A percentile compares a stretch with the other conserved stretches of the same genome.
These are phyloP conservation scores for Anniella stebbinsi DNA, from an alignment of 2,797 vertebrate genomes.

Conservation along the genomic window DNA sequence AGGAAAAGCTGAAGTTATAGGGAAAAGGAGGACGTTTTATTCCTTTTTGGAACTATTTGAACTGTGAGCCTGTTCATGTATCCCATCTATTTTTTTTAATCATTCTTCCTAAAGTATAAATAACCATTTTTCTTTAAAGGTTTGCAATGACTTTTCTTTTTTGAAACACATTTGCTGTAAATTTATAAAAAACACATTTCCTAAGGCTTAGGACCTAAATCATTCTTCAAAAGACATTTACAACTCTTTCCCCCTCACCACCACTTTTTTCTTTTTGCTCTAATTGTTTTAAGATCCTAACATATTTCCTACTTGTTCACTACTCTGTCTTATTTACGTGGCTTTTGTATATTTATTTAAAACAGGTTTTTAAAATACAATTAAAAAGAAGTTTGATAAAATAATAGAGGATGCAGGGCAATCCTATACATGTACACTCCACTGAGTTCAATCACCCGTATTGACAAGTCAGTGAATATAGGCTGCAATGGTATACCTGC, in stretches of 20 bases:
- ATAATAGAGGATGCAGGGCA: not conserved
- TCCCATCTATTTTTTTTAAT: not conserved
- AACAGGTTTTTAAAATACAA: not conserved
- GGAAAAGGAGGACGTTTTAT: not conserved
- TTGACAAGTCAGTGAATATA: not conserved
- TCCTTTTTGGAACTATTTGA: not conserved
- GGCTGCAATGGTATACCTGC: not conserved
- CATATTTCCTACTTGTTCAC: not conserved
- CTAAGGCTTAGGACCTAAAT: not conserved
- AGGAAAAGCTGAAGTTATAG: not conserved
- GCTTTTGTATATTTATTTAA: not conserved
- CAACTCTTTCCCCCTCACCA: not conserved
- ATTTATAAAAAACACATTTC: not conserved
- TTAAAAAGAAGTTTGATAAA: constrained; percentile 6
- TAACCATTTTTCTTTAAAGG: not conserved
- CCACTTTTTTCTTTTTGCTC: not conserved
- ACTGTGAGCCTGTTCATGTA: not conserved
- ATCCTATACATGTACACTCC: not conserved
- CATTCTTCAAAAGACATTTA: not conserved
- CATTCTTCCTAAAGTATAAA: not conserved
- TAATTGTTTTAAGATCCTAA: not conserved
- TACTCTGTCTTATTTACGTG: not conserved
- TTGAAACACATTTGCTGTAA: not conserved
- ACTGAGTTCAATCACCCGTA: not conserved
- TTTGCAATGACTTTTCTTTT: not conserved